Conservation (phyloP, 2,113 vertebrate species). For the Synchiropus splendidus region DNA sequence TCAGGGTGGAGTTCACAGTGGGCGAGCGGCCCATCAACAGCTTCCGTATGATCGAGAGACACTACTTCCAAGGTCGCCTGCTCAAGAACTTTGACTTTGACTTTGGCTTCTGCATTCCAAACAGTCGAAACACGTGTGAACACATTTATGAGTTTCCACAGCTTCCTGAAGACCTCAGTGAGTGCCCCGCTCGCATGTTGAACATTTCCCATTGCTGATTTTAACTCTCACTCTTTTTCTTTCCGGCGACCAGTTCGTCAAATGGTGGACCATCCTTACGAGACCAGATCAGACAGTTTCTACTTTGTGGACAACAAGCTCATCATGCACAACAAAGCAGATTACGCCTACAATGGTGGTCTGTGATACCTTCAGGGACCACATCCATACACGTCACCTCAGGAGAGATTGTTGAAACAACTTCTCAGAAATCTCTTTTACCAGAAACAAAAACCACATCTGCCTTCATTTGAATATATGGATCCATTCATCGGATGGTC, state of each 20-base stretch:
- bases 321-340: conserved; percentile 99
- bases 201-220: conserved; percentile 4
- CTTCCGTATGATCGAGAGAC: conserved; percentile 96
- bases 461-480: conserved; percentile 27
- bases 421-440: conserved; percentile 19
- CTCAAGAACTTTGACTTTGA: conserved; percentile 98
- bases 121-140: conserved; percentile 95
- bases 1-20: conserved; percentile 95
- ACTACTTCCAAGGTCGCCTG: conserved; percentile 91
- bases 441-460: conserved; percentile 18
- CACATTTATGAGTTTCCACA: conserved; percentile 98
- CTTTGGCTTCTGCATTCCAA: conserved; percentile 97
- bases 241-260: conserved; percentile 70
- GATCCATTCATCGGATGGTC: conserved; percentile 18
- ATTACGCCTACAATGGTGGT: conserved; percentile 95
- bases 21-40: conserved; percentile 87
- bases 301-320: conserved; percentile 99
- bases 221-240: neutral
- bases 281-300: conserved; percentile 97
- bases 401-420: conserved; percentile 3
- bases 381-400: conserved; percentile 22
- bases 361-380: conserved; percentile 61
- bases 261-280: conserved; percentile 93
- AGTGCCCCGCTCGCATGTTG: conserved; percentile 41
- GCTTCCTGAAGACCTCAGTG: conserved; percentile 92